Evolutionary conservation across 2,888 invertebrate species (phyloP), one percentile per base, ranked within the genome.

Genomic region (Lomographa bimaculata): DNA sequence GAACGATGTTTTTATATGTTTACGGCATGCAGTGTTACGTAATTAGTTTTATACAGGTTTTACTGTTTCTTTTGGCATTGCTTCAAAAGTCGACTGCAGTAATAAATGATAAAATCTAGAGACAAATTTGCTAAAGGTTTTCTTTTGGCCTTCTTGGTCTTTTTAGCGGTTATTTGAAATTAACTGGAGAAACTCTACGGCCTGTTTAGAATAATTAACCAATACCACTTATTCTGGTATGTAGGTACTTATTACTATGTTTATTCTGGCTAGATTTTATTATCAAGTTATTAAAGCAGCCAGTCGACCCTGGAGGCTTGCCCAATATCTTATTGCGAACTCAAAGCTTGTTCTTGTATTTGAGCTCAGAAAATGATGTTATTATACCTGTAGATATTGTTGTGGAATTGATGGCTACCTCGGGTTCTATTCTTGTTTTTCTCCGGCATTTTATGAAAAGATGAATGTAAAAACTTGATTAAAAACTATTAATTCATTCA

Each of bases 271-370:
- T 24, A 25, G 5, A 36, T 35, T 37, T 42, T 36, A 36, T 17
- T 32, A 42, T 27, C 27, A 14, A 23, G 32, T 32, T 32, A 36
- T 17, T 26, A n/a, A 24, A 60, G 75, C 46, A 37, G 35, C 41
- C 33, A 11, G 50, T 45, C 39, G 47, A 43, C 51, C 47, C 51
- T 51, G 51, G 43, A 51, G 26, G 33, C 34, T 44, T 33, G 37
- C 35, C 40, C 47, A 45, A 50, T 44, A 29, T 14, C 9, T 19
- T 37, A 30, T 44, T 39, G 38, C 38, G 23, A 33, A 37, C 32
- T 30, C 17, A 28, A 33, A 32, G 27, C 32, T 28, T 18, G 32
- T 37, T 27, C 26, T 26, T 42, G 28, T 27, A 26, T 39, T 40
- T 35, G 23, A 39, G 30, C 41, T 29, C 36, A 42, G 21, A 40